Percentiles rank a stretch among this genome's conserved stretches.
Conservation (phyloP, 2,888 invertebrate genomes). For the Lacanobia wlatinum region DNA sequence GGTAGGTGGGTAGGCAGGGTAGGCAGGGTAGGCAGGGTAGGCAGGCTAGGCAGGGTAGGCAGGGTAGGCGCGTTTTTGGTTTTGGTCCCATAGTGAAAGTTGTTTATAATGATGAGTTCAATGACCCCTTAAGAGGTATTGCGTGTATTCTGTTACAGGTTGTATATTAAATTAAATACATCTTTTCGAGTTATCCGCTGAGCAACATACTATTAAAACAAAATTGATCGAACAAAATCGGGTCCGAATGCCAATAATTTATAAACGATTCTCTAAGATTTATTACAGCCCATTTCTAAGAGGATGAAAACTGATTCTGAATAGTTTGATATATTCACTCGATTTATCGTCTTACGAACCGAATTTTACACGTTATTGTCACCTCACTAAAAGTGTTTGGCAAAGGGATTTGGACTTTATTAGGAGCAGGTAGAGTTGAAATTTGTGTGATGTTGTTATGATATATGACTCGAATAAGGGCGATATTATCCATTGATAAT, state of each 20-base stretch:
- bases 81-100: no score
- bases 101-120: no score
- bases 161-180: no score
- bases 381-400: constrained; percentile 33
- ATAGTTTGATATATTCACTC: constrained; percentile 80
- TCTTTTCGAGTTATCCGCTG: not conserved
- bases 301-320: constrained; percentile 79
- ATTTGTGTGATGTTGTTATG: constrained; percentile 1
- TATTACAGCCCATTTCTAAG: constrained; percentile 72
- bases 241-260: constrained; percentile 68
- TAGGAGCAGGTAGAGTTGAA: not conserved
- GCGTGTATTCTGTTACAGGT: no score
- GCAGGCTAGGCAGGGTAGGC: no score
- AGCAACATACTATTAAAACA: constrained; percentile 18
- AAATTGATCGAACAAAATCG: constrained; percentile 56
- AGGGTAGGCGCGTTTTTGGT: no score
- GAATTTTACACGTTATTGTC: constrained; percentile 69
- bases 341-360: constrained; percentile 77
- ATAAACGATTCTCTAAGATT: constrained; percentile 70
- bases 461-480: constrained; percentile 24
- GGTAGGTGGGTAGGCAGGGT: no score
- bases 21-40: no score
- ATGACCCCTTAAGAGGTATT: no score
- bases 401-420: constrained; percentile 44
- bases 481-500: constrained; percentile 45